Evolutionary conservation across 2,888 invertebrate species (phyloP), one percentile per base, ranked within the genome.

Genomic region (Xylota segnis): DNA sequence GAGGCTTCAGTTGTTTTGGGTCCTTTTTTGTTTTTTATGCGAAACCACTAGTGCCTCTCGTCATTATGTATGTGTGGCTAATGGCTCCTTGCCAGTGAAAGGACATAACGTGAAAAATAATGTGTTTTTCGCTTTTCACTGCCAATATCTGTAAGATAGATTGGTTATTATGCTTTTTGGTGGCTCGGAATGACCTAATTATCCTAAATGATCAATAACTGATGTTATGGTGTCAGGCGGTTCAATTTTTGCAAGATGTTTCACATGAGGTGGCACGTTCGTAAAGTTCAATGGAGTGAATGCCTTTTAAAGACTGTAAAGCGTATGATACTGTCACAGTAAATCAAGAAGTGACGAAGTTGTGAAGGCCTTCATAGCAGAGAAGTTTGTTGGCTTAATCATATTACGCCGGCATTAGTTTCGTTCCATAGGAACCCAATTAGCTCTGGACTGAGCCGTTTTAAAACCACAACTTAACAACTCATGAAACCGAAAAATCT

Each of bases 71-170:
- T 45, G 29, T 14, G 10, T 6, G 10, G 32, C 16, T 45, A 63
- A 16, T 27, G 29, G 45, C 32, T 40, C 63, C 43, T 27, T 23
- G 23, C 23, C 10, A 27, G 16, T 12, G 4, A 16, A 63, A 5
- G 45, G 6, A 18, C 56, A 34, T 29, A 16, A 32, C 16, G 6
- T 29, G 5, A 16, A 65, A n/a, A 47, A 16, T 65, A 50, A 65
- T 47, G 47, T 0, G n/a, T 9, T 18, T 47, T 16, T 45, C n/a
- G 1, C 0, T 43, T 63, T 50, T 50, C 32, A 65, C n/a, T 47
- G 32, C 34, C 47, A 65, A 65, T 65, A 65, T 65, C 32, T n/a
- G 47, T 32, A 3, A 34, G 34, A 65, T 18, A 23, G 12, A 50
- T 18, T 54, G 18, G 18, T 52, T 63, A 29, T 63, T 32, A n/a